Conservation (phyloP, 2,113 vertebrate genomes). For the Plecturocebus donacophilus region DNA sequence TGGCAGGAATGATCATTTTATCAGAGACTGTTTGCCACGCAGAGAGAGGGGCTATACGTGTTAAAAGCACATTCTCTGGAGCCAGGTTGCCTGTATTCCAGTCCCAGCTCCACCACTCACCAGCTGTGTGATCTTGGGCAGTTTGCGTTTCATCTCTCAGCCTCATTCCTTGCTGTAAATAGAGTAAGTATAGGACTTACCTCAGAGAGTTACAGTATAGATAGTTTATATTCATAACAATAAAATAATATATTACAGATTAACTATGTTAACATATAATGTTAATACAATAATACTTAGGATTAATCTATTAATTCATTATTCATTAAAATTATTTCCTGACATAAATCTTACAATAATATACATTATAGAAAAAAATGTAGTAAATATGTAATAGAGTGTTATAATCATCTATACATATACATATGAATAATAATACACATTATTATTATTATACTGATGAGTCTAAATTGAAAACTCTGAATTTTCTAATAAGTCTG, state of each 20-base stretch:
- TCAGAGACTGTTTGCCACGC: neutral
- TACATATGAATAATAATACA: neutral
- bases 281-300: neutral
- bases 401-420: neutral
- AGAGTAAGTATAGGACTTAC: neutral
- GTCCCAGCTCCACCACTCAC: too few relatives aligned
- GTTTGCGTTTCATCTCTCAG: neutral
- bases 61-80: neutral
- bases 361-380: neutral
- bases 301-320: neutral
- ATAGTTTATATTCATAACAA: neutral
- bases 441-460: neutral
- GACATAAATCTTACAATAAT: neutral
- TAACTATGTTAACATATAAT: neutral
- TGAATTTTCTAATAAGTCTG: neutral
- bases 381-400: neutral
- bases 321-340: neutral
- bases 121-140: neutral
- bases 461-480: neutral
- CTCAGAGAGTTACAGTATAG: neutral
- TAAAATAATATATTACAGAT: neutral
- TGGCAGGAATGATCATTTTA: neutral
- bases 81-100: neutral
- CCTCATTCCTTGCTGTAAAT: neutral
- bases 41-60: neutral